Base-by-base conservation (phyloP, 2,888 invertebrate species). In the Leptogaster cylindrica region DNA sequence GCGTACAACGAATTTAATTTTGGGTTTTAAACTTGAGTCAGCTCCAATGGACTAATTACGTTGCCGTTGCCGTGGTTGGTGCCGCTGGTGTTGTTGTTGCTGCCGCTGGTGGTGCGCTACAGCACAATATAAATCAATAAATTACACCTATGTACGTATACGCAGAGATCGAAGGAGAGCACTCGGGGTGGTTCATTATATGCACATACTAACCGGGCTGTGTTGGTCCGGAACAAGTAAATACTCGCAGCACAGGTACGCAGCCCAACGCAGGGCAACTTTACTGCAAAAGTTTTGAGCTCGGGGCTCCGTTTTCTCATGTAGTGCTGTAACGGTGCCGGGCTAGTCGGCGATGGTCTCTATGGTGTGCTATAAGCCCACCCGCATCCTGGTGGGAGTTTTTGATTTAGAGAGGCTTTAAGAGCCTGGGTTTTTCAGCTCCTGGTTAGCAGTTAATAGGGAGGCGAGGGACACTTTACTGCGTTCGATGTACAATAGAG, bases 1-100 rank as follows among this genome's bases (percentile, higher is more conserved):
- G 65, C 51, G 50, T 64, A 64, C 64, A 48, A 48, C 48, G 64
- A 64, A 64, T 64, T 64, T 64, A 64, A 64, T 64, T 64, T 64
- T 48, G 50, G 65, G 51, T 65, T 65, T 65, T 65, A 65, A 65
- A 65, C 65, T 65, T 51, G 50, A 51, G 65, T 51, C 51, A 65
- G 41, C 20, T 65, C 20, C 51, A 39, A 65, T 65, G 51, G 50
- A 50, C 65, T 65, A 65, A 65, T 65, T 65, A 65, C 65, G 25
- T 25, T 58, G 33, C 14, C 36, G 25, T 64, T 8, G 14, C 16
- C 7, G 14, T 58, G 39, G 20, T 48, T 46, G 63, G 12, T 58
- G 58, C 23, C 39, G 5, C 28, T 28, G 20, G 28, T 10, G 41
- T 7, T 14, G 2, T 14, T 41, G 41, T n/a, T 41, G 41, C 41